Evolutionary conservation across 2,888 invertebrate species (phyloP), one percentile per base, ranked within the genome.

Genomic region (Ommatoiulus sabulosus): DNA sequence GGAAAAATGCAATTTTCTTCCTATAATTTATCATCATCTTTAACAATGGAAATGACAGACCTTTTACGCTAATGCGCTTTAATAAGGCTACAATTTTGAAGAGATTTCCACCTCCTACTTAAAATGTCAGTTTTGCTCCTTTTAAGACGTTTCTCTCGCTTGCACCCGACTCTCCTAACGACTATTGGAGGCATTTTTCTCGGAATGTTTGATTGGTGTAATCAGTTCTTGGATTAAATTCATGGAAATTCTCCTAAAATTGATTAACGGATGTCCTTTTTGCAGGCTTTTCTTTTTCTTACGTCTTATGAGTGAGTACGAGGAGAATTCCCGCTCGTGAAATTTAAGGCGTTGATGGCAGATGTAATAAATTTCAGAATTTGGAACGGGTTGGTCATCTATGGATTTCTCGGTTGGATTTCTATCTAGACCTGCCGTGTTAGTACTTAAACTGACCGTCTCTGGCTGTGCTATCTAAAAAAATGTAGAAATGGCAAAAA

Each of bases 1-100:
- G 8, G n/a, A 12, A 63, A 63, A 63, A 63, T n/a, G 63, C 63
- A 63, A 63, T 63, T 52, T 63, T 63, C 63, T 63, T 63, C 63
- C n/a, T 63, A 63, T 63, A 63, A 63, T 63, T 63, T 63, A 63
- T 63, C 63, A 63, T 63, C n/a, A 63, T 63, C n/a, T 63, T 12
- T n/a, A 63, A 63, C 63, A 63, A 63, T 63, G 3, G 63, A 63
- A 63, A 63, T 63, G 63, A 17, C 63, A 63, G 63, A 63, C 20
- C 63, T 63, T 63, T 63, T 63, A 63, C 63, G n/a, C 63, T 63
- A 63, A 63, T 63, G 63, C 63, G n/a, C 63, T 63, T 63, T 63
- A 63, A 63, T 63, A 63, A 63, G 63, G 63, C 63, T n/a, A n/a
- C 63, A 63, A 7, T 63, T 17, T 63, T 63, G 63, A 63, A 63